Conservation (phyloP, 2,888 invertebrate genomes). For the Busseola fusca region DNA sequence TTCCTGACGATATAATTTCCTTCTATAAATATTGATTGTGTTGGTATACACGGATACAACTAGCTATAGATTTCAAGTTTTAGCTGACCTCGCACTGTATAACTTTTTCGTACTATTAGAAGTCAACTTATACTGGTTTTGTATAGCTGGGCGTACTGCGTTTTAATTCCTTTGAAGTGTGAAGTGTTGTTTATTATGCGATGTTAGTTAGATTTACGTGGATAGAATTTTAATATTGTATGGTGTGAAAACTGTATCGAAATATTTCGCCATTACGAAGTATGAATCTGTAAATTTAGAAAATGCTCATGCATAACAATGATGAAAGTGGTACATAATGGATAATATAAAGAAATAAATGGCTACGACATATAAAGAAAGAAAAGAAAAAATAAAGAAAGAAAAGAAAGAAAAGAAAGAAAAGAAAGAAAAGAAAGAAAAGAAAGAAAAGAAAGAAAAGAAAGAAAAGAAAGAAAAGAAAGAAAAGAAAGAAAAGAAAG, state of each 20-base stretch:
- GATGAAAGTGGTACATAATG: neutral
- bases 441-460: too few species aligned
- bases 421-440: too few species aligned
- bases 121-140: neutral
- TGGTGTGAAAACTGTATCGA: neutral
- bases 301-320: neutral
- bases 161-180: constrained; percentile 19
- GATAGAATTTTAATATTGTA: neutral
- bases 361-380: too few species aligned
- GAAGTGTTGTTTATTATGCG: neutral
- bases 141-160: neutral
- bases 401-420: too few species aligned
- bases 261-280: neutral
- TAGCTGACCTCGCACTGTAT: neutral
- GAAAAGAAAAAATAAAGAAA: too few species aligned
- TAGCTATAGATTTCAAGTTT: neutral
- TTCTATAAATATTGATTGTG: constrained; percentile 38
- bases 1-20: constrained; percentile 38
- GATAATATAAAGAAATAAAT: too few species aligned
- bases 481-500: too few species aligned
- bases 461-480: too few species aligned
- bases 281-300: neutral
- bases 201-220: neutral
- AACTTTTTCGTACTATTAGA: neutral
- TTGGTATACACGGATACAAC: neutral